Evolutionary conservation across 1,140 invertebrate species (phyloP), one percentile per base, ranked within the genome.

Genomic region (Matsumurasca onukii): DNA sequence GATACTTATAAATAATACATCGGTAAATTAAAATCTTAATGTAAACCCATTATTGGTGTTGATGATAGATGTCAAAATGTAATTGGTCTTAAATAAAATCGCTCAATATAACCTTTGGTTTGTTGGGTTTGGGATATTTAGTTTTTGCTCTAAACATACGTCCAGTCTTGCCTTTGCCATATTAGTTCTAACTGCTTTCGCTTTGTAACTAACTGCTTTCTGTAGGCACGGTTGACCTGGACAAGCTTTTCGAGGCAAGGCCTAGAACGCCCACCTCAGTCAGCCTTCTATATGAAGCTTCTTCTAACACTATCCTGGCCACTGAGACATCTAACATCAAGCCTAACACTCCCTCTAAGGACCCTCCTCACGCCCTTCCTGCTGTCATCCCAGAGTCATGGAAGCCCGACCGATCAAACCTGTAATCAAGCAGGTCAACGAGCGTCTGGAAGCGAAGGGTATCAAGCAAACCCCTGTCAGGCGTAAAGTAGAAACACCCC

Each of bases 161-260:
- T 17, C 17, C 34, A 39, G 34, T 39, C 34, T 67, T 52, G 51
- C 20, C 31, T 31, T 22, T 31, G 31, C 2, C 34, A 66, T 67
- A 30, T 59, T 20, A 17, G 55, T 48, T n/a, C 29, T 15, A 27
- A 31, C 15, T 69, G 30, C 55, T 66, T 65, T 17, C 49, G 69
- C 69, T 70, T 70, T 39, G 49, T 70, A 70, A 70, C 64, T 59
- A 25, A 27, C 63, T 66, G 29, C 31, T 69, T 22, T 29, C 29
- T 69, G 63, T 67, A 76, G 75, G 73, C 65, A 70, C 71, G 13
- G 70, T 74, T 52, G 75, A 75, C 66, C 57, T 76, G 73, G 75
- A 76, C 49, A 68, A 76, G 31, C 69, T 76, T 59, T 76, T 76
- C 72, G 71, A 69, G 13, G 73, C 72, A 2, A 52, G 71, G 13